Base-by-base conservation (phyloP, 2,888 invertebrate genomes). In the Eremobia ochroleuca region DNA sequence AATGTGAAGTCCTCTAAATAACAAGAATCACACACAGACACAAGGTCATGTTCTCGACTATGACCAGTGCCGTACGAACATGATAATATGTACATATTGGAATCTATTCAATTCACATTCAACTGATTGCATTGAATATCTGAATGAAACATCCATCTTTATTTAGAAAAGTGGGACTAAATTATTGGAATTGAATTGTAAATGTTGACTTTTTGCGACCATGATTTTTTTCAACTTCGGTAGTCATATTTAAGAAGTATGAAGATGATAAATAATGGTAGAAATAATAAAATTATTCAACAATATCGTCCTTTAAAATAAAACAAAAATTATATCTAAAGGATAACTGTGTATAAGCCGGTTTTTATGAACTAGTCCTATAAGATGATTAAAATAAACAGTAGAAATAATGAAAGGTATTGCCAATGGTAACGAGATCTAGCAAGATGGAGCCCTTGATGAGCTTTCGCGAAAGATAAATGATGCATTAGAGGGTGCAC, bases 21-120 rank as follows among this genome's bases (percentile, higher is more conserved):
- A 73, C 67, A 59, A 34, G 11, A 69, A 75, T 75, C n/a, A n/a
- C n/a, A n/a, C n/a, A 72, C 72, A 77, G 55, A 61, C 58, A 66
- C 84, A 70, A 84, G 84, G 81, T 72, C 77, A 59, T 43, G 28
- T 79, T 65, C 52, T 66, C 49, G 59, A 18, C 58, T 59, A 49
- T 61, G 58, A 9, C 64, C 61, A 73, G 77, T 69, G 55, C 55
- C 49, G 34, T 68, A 46, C 46, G 15, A 65, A 76, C 13, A 66
- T n/a, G n/a, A n/a, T n/a, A n/a, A n/a, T n/a, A n/a, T n/a, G n/a
- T 31, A 79, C 73, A 71, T 82, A 86, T 85, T 86, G 66, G 73
- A 77, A 75, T 79, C 79, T 85, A 87, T 81, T 87, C 70, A 72
- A 85, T 77, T 84, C 80, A 71, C 84, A 86, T 84, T 85, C 67